Evolutionary conservation across 2,113 vertebrate species (phyloP), one percentile per base, ranked within the genome.

Genomic region (Opisthocomus hoazin): DNA sequence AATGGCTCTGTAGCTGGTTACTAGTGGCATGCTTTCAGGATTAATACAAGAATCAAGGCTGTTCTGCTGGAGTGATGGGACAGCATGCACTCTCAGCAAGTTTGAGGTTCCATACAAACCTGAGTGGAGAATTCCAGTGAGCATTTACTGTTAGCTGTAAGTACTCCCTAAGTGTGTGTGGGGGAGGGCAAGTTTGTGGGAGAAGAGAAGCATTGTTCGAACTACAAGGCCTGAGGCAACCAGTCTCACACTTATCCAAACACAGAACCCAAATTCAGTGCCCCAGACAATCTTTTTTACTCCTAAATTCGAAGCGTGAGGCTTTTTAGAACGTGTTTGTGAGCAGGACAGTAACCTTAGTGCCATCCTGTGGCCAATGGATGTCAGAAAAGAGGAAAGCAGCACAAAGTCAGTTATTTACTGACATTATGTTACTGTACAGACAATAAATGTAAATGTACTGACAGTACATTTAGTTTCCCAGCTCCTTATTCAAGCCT

Each of bases 101-200:
- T 48, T 12, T n/a, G 20, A 80, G 41, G 23, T 22, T 48, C 23
- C 7, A 1, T 22, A 27, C 30, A 53, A 4, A 32, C 14, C 20
- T 27, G 1, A 9, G 20, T 29, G 20, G 17, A 61, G 13, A 87
- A 65, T 37, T 46, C 50, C 41, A 57, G 14, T 0, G 0, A 56
- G 26, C 20, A 26, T 75, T 54, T 61, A 6, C 29, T 43, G 4
- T 46, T n/a, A 65, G 22, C 45, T 46, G 24, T 36, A 32, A 70
- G 64, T 10, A 10, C 29, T 60, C 19, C 24, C 15, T 34, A 69
- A 60, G 32, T 0, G 0, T 3, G 0, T 3, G 4, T 10, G 13
- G 17, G 5, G 6, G 12, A 29, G 15, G 22, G 4, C 29, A 6
- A 36, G 12, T 51, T 34, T 19, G 27, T 57, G 20, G 16, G 30